phyloP scores from a whole-genome alignment of 2,113 vertebrate genomes.

The Tringa solitaria region DNA sequence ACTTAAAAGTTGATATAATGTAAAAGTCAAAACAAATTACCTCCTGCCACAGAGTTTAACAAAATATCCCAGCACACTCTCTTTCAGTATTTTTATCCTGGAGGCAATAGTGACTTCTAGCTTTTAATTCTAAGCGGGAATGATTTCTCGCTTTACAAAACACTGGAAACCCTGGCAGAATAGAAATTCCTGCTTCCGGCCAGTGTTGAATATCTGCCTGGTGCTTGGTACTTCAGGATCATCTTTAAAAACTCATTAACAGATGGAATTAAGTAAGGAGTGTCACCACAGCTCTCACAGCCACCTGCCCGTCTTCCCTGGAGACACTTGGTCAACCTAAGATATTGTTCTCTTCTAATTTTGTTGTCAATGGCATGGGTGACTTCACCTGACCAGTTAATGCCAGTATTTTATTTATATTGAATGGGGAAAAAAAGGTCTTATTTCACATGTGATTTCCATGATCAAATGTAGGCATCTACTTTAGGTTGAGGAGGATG shows the following conservation, averaged over 20 bases:
- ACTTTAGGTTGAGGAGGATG: not conserved
- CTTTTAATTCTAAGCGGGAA: not conserved
- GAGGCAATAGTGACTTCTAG: not conserved
- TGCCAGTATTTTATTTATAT: not conserved
- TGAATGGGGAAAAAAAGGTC: not conserved
- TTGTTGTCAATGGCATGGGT: not conserved
- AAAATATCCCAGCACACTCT: not conserved
- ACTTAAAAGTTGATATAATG: not conserved
- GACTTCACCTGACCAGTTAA: not conserved
- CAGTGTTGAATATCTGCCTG: not conserved
- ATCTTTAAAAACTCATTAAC: not conserved
- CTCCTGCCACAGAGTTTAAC: not conserved
- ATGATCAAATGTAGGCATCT: not conserved
- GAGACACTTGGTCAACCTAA: not conserved
- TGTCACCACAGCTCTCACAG: not conserved
- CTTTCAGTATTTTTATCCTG: not conserved
- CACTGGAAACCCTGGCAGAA: not conserved
- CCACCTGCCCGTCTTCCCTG: not conserved
- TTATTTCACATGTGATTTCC: not conserved
- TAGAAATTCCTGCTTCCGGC: not conserved
- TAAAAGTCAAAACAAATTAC: constrained; percentile 46
- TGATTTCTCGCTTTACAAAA: not conserved
- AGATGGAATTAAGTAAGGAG: not conserved
- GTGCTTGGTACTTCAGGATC: not conserved
- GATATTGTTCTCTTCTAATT: not conserved